phyloP scores from a whole-genome alignment of 2,113 vertebrate species.

The Oreocharis arfaki region DNA sequence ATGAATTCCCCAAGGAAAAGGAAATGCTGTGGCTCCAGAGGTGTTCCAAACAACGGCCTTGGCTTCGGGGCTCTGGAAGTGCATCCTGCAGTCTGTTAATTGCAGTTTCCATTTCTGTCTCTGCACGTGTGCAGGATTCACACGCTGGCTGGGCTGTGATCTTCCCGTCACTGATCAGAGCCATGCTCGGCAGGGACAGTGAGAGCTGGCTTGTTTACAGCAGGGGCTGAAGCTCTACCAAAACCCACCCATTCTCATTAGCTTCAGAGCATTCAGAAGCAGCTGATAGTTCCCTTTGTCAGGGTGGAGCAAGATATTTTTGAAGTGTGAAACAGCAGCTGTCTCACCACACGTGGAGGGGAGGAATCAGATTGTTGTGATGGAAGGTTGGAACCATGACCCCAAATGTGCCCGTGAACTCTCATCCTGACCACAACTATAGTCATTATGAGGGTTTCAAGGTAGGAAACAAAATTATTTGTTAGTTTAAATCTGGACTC shows the following conservation, averaged over 20 bases:
- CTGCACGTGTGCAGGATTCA: neutral
- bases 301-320: neutral
- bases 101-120: neutral
- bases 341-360: accelerated
- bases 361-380: neutral
- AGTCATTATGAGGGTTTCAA: neutral
- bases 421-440: neutral
- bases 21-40: neutral
- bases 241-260: neutral
- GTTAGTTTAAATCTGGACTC: neutral
- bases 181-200: neutral
- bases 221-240: neutral
- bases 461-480: neutral
- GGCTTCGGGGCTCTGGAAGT: neutral
- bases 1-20: neutral
- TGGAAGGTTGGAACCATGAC: neutral
- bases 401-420: neutral
- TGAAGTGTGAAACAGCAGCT: neutral
- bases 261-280: neutral
- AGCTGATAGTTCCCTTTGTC: neutral
- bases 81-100: neutral
- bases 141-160: neutral
- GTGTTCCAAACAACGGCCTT: neutral
- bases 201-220: neutral
- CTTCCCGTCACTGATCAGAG: neutral